Evolutionary conservation across 2,797 vertebrate species (phyloP), one percentile per base, ranked within the genome.

Genomic region (Enteromius thamalakanensis): DNA sequence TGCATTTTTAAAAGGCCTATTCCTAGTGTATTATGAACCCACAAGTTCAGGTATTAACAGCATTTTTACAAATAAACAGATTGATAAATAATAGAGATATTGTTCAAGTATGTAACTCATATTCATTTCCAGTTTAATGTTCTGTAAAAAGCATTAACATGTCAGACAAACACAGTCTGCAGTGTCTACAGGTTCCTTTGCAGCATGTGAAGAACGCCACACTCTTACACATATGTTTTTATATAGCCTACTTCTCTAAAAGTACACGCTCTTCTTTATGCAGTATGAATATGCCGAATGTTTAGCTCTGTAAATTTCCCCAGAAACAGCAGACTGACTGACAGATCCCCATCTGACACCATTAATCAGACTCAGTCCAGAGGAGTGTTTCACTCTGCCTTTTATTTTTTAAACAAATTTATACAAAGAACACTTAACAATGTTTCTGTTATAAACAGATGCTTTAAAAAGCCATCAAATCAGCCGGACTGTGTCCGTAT

Each of bases 321-420:
- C n/a, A 23, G n/a, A 80, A 69, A 55, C 26, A 14, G 8, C 29
- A 40, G 11, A 37, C 23, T 1, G 58, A 29, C 34, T 10, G 21
- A 29, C 12, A 49, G 14, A 53, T 47, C n/a, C 58, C 21, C 49
- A 3, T 23, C 14, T 70, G 42, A 10, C 23, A 29, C 19, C 34
- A 68, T 29, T 60, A 80, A 80, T 32, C 26, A 72, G 60, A 80
- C 40, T 19, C 55, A 34, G 42, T 12, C 75, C 55, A 75, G 32
- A 72, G 34, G 15, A 45, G 76, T n/a, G n/a, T 87, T 85, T 86
- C 55, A 83, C 74, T 84, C 58, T 64, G 74, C 49, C 53, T 85
- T 89, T 90, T 86, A 84, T 85, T 89, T 89, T 90, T 89, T 79
- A 84, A 88, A 81, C 87, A 89, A 90, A 83, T 88, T 90, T 70